phyloP scores from a whole-genome alignment of 2,113 vertebrate genomes.

The Eubucco bourcierii region DNA sequence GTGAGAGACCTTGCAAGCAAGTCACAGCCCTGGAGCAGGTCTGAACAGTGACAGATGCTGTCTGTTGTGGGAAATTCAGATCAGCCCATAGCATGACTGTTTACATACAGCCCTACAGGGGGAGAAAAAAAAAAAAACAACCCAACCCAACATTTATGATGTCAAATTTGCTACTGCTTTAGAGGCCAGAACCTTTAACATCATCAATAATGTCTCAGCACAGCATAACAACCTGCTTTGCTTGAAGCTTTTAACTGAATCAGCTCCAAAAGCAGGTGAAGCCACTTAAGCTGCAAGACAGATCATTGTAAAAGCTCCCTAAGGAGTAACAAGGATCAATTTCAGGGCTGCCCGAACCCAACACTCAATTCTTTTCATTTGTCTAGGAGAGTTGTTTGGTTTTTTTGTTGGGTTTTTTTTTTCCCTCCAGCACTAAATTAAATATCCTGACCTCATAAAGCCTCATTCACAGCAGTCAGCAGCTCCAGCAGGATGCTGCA shows the following conservation, averaged over 20 bases:
- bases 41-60: neutral
- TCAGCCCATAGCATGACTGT: fast-evolving
- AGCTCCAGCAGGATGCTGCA: neutral
- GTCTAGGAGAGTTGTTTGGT: neutral
- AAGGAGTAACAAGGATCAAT: neutral
- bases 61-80: neutral
- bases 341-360: neutral
- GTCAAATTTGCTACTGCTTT: neutral
- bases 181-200: neutral
- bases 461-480: neutral
- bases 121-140: neutral
- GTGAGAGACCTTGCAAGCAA: neutral
- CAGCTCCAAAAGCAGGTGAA: neutral
- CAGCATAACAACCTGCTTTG: neutral
- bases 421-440: neutral
- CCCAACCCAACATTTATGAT: neutral
- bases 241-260: neutral
- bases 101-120: fast-evolving
- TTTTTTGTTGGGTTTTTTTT: no score
- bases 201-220: neutral
- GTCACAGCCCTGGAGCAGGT: fast-evolving
- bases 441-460: slow-evolving; percentile 39
- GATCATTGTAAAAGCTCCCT: neutral
- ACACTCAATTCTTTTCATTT: neutral
- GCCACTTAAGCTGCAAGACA: neutral